Base-by-base conservation (phyloP, 2,888 invertebrate species). In the Drosophila testacea region DNA sequence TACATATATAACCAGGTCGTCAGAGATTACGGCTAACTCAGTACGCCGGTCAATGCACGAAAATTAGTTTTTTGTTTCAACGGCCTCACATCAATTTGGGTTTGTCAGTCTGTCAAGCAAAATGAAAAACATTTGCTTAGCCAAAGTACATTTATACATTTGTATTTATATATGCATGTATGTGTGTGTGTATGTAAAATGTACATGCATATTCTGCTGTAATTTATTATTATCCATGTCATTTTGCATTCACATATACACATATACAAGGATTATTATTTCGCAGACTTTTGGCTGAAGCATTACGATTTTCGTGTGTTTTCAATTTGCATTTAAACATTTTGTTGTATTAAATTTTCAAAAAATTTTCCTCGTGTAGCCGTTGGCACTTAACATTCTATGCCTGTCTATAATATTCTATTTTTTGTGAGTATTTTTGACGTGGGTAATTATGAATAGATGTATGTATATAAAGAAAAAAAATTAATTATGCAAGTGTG, bases 361-460 rank as follows among this genome's bases (percentile, higher is more conserved):
- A 85, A 85, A 85, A 67, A 85, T 85, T 80, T 69, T 62, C 46
- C 68, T 59, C 74, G 67, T 84, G 80, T 86, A 74, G 69, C 59
- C 73, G 75, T 71, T 88, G 90, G 90, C 88, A 88, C 79, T 81
- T 82, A 88, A 88, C 86, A 86, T 88, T 86, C 81, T 77, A 75
- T 73, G 82, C 32, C 83, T 71, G 88, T 82, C 79, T 69, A 73
- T 67, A 78, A 55, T 52, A 44, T 50, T 65, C 32, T 54, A 22
- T 13, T 60, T 44, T 52, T 60, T 63, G 39, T 48, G 11, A 34
- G 44, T 57, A 46, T 62, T 65, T 62, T 66, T 68, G 83, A 83
- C 87, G 65, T 86, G 74, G 81, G 67, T 69, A 86, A 86, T 81
- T 83, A 78, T 76, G 69, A 50, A 44, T 32, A 39, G 16, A 44